Percentiles rank a stretch among this genome's conserved stretches.
Conservation (phyloP, 2,113 vertebrate genomes). For the Sturnus vulgaris region DNA sequence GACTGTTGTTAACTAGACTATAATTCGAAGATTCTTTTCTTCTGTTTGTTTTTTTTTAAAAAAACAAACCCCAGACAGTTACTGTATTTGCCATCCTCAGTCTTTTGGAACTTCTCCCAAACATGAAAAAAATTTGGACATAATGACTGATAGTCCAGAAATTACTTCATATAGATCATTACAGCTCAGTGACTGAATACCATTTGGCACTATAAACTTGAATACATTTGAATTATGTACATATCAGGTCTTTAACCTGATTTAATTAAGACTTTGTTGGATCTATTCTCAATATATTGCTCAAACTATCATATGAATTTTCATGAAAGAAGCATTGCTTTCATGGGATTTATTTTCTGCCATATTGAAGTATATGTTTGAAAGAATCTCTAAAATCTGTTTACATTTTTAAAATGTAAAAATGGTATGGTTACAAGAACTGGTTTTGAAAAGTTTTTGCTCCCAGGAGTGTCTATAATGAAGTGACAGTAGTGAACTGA, state of each 20-base stretch:
- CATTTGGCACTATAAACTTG: not conserved
- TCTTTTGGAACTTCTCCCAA: not conserved
- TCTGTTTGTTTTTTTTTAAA: not conserved
- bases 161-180: not conserved
- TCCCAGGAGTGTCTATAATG: not conserved
- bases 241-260: not conserved
- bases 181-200: not conserved
- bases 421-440: not conserved
- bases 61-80: not conserved
- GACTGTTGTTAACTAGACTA: not conserved
- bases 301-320: not conserved
- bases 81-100: not conserved
- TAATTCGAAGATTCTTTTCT: not conserved
- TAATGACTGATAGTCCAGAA: not conserved
- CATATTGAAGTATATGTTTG: not conserved
- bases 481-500: not conserved
- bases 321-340: not conserved
- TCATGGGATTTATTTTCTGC: not conserved
- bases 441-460: not conserved
- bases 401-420: not conserved
- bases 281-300: not conserved
- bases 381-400: not conserved
- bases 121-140: not conserved
- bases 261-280: not conserved
- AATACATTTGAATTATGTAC: not conserved